Evolutionary conservation across 2,888 invertebrate species (phyloP).

Genomic region (Glyphotaelius pellucidus): DNA sequence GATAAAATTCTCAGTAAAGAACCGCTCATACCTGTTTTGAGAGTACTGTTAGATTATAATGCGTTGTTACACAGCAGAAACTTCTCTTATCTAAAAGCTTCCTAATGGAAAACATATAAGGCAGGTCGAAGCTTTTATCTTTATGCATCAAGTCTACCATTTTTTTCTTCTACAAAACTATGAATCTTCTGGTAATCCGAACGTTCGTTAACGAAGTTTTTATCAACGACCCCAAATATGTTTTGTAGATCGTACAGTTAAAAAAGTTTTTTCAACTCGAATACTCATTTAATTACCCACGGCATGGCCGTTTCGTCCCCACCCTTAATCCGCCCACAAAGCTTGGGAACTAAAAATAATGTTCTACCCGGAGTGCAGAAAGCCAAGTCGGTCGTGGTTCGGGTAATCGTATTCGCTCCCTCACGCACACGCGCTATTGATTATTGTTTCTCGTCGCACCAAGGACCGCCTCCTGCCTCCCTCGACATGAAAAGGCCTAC

Average conservation of each 20-base stretch:
- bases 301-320: neutral
- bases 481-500: conserved; percentile 55
- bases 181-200: neutral
- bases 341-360: conserved; percentile 54
- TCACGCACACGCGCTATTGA: conserved; percentile 65
- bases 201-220: neutral
- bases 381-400: conserved; percentile 5
- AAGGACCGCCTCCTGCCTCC: conserved; percentile 55
- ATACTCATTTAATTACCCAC: neutral
- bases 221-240: neutral
- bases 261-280: neutral
- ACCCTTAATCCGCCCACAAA: conserved; percentile 57
- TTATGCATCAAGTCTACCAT: neutral
- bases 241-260: neutral
- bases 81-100: neutral
- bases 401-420: conserved; percentile 51
- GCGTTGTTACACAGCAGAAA: neutral
- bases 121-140: neutral
- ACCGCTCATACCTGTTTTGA: neutral
- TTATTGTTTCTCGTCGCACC: conserved; percentile 65
- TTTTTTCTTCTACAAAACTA: neutral
- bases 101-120: neutral
- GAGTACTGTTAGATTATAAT: neutral
- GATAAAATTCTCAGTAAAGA: neutral
- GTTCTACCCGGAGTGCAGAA: conserved; percentile 63